Conservation (phyloP, 2,113 vertebrate species). For the Notarius quadriscutis region DNA sequence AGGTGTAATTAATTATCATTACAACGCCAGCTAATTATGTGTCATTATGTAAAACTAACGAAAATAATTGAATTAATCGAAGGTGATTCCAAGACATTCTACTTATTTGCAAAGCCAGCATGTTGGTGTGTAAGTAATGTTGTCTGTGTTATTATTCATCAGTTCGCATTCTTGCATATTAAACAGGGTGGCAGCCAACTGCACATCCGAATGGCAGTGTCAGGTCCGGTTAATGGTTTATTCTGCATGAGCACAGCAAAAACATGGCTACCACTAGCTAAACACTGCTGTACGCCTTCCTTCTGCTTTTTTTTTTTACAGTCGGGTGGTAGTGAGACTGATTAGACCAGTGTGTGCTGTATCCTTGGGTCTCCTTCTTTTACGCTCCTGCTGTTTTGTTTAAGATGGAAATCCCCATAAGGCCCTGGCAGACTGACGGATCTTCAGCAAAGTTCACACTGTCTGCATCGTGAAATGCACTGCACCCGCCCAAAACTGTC, state of each 20-base stretch:
- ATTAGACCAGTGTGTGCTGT: conserved; percentile 43
- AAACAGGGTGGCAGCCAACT: conserved; percentile 44
- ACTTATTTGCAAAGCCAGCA: conserved; percentile 59
- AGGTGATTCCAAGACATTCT: conserved; percentile 64
- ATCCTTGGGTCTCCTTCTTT: conserved; percentile 41
- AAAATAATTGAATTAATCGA: conserved; percentile 74
- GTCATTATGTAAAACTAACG: conserved; percentile 63
- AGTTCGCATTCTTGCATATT: conserved; percentile 39
- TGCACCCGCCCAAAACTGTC: conserved; percentile 68
- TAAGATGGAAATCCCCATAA: conserved; percentile 64
- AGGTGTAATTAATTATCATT: conserved; percentile 76
- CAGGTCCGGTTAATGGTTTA: conserved; percentile 38
- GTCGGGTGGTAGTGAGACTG: conserved; percentile 38
- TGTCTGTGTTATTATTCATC: conserved; percentile 39
- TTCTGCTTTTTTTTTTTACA: conserved; percentile 23
- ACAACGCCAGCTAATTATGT: conserved; percentile 65
- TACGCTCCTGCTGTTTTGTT: conserved; percentile 55
- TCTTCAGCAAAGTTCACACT: conserved; percentile 68
- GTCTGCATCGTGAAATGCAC: conserved; percentile 64
- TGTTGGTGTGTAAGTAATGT: conserved; percentile 41
- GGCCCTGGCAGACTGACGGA: conserved; percentile 63
- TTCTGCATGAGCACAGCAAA: conserved; percentile 26
- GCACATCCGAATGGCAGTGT: conserved; percentile 35
- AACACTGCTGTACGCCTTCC: background rate
- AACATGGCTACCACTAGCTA: background rate